Percentiles rank a stretch among this genome's conserved stretches.
Evolutionary conservation across 1,140 invertebrate species (phyloP).

Genomic region (Heliconius congener): DNA sequence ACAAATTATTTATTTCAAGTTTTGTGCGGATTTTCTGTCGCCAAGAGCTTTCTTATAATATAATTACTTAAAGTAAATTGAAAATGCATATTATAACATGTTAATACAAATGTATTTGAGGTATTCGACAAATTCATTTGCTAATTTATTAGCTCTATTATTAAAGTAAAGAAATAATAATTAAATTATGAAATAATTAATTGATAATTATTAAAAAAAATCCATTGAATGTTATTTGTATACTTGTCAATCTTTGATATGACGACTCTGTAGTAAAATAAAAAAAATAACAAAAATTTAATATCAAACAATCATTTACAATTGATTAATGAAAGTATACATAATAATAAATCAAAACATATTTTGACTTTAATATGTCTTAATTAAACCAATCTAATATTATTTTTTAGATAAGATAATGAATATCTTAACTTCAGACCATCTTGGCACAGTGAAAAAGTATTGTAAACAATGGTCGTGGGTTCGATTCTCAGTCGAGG

Average conservation of each 20-base stretch:
- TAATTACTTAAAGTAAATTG: slow-evolving; percentile 23
- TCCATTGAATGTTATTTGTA: slow-evolving; percentile 12
- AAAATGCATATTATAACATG: slow-evolving; percentile 50
- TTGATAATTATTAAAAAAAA: neutral
- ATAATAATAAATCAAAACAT: neutral
- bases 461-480: too few relatives aligned
- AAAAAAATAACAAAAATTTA: too few relatives aligned
- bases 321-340: neutral
- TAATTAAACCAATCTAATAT: too few relatives aligned
- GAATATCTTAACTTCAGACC: too few relatives aligned
- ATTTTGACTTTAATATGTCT: too few relatives aligned
- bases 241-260: slow-evolving; percentile 4
- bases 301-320: too few relatives aligned
- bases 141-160: neutral
- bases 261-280: neutral
- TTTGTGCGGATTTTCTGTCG: neutral
- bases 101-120: slow-evolving; percentile 45
- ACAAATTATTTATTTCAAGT: neutral
- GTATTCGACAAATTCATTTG: slow-evolving; percentile 31
- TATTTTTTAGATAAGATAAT: too few relatives aligned
- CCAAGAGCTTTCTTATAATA: neutral
- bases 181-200: neutral
- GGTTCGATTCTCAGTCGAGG: too few relatives aligned
- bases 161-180: neutral
- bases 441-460: too few relatives aligned